Evolutionary conservation across 53 echinoderm and acorn worm genomes (phyloP), one percentile per base, ranked within the genome.

Genomic region (Actinopyga echinites): DNA sequence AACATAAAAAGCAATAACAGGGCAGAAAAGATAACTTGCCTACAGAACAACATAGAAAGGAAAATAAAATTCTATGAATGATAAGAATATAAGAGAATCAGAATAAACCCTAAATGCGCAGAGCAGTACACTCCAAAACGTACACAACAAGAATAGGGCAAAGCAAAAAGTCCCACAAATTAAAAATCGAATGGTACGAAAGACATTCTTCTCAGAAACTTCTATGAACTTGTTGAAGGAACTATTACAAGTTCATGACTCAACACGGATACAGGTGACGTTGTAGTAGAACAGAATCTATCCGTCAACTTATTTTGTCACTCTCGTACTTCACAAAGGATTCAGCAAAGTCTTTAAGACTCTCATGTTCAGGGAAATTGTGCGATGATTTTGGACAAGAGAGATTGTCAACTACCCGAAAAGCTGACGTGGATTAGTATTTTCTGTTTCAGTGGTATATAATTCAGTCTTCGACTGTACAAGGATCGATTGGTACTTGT

Each of bases 311-410:
- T 45, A 83, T 67, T 52, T 83, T 83, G n/a, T 61, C 55, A 7
- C 10, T 49, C 25, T 65, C 65, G 83, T 65, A 83, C 32, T 42
- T 54, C 8, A 37, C 65, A 29, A 83, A 67, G 1, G 21, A 64
- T 40, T 83, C 11, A 30, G 83, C 83, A 52, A 83, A 66, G 24
- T 49, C 52, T 74, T 74, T 74, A 60, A 61, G 24, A 63, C 10
- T 81, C 61, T 81, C 43, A 25, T 81, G 61, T 4, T 61, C 36
- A 38, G 81, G 63, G 21, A 37, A 36, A 63, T 63, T 81, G 8
- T 21, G 63, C 13, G 60, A 31, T 34, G 42, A 59, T 42, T 21
- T 55, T 33, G 81, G 62, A 38, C n/a, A 32, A 11, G 81, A 31
- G 25, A 80, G 58, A 35, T 80, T 63, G 45, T 63, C 35, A 8